phyloP scores from a whole-genome alignment of 2,797 vertebrate species.

The Gambusia yucatana region DNA sequence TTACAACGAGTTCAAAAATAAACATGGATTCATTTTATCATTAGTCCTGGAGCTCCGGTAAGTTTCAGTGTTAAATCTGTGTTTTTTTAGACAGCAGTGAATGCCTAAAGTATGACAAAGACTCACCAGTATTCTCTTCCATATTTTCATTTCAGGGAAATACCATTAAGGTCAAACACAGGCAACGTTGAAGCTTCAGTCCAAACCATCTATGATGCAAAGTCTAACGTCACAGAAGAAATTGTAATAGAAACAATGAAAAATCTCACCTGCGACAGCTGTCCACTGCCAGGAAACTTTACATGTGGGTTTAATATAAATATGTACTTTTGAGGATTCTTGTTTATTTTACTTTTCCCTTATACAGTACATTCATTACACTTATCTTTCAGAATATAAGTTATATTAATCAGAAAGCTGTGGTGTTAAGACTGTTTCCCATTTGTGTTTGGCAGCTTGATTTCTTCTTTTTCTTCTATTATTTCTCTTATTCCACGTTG shows the following conservation, averaged over 20 bases:
- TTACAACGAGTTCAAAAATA: rapidly evolving
- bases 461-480: background rate
- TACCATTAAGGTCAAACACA: rapidly evolving
- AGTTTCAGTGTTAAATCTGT: conserved; percentile 3
- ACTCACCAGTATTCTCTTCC: background rate
- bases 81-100: background rate
- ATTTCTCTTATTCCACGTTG: background rate
- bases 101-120: background rate
- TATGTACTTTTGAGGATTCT: background rate
- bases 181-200: conserved; percentile 5
- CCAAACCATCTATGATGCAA: conserved; percentile 27
- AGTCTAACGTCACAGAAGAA: rapidly evolving
- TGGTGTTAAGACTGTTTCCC: background rate
- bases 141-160: background rate
- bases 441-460: background rate
- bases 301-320: background rate
- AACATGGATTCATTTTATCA: rapidly evolving
- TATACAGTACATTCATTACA: background rate
- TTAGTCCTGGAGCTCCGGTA: conserved; percentile 44
- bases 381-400: background rate
- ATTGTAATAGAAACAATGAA: rapidly evolving
- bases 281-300: rapidly evolving
- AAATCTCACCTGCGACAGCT: rapidly evolving
- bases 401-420: background rate
- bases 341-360: background rate